A percentile compares a stretch with the other conserved stretches of the same genome.
Evolutionary conservation across 2,797 vertebrate genomes (phyloP).

Genomic region (Phalloptychus januarius): DNA sequence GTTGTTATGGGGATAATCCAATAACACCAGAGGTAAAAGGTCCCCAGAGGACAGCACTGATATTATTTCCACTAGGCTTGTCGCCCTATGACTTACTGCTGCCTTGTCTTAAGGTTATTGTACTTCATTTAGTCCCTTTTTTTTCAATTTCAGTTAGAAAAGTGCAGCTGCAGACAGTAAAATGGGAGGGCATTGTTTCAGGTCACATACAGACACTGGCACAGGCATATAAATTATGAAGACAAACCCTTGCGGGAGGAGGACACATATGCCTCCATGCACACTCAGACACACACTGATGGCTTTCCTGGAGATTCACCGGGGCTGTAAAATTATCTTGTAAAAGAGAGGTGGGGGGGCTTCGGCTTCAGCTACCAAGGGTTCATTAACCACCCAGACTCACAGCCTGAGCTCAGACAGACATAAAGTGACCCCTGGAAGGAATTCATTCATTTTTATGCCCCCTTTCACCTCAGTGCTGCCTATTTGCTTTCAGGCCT

Average conservation of each 20-base stretch:
- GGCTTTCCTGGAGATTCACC: conserved; percentile 66
- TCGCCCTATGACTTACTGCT: conserved; percentile 18
- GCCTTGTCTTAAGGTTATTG: conserved; percentile 9
- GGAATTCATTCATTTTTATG: conserved; percentile 73
- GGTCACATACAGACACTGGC: conserved; percentile 29
- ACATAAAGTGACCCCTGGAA: conserved; percentile 61
- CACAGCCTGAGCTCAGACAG: conserved; percentile 12
- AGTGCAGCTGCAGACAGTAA: conserved; percentile 24
- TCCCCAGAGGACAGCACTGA: conserved; percentile 6
- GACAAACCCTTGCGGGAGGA: conserved; percentile 41
- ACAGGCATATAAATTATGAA: conserved; percentile 42
- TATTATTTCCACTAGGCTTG: conserved; percentile 9
- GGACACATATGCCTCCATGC: conserved; percentile 48
- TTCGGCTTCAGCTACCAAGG: conserved; percentile 35
- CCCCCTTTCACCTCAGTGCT: conserved; percentile 55
- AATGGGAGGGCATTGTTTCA: conserved; percentile 35
- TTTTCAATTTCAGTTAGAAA: conserved; percentile 38
- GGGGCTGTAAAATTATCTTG: conserved; percentile 65
- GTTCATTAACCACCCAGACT: conserved; percentile 63
- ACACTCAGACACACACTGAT: conserved; percentile 58
- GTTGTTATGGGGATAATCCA: conserved; percentile 17
- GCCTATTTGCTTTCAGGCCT: conserved; percentile 75
- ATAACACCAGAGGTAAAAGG: background rate
- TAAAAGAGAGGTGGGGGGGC: conserved; percentile 40
- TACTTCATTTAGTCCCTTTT: conserved; percentile 43